Evolutionary conservation across 2,888 invertebrate species (phyloP), one percentile per base, ranked within the genome.

Genomic region (Hypercompe scribonia): DNA sequence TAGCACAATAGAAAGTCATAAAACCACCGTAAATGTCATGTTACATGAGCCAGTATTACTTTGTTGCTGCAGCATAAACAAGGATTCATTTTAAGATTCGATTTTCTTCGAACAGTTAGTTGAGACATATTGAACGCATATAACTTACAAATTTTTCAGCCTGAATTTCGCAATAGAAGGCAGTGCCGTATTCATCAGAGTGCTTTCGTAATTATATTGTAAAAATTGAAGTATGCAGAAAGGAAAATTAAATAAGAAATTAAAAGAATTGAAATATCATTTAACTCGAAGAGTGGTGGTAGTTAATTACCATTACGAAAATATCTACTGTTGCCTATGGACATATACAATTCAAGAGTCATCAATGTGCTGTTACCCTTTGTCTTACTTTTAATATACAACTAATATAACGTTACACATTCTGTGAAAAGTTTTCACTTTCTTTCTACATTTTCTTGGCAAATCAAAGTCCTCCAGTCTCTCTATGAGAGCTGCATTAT

Each of bases 1-100:
- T 69, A 78, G 21, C 42, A 80, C 82, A 82, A 85, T 85, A 73
- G 72, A 65, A 81, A 73, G 31, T 54, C 74, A 84, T 86, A 84
- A 85, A 84, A 81, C 63, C 39, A 71, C 64, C 73, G 78, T 84
- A 79, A 83, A 84, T 72, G 68, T 82, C 76, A 74, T 54, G 69
- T 66, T 65, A 71, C 67, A 69, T 70, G 61, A 86, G 84, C 86
- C 81, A 79, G 68, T 65, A 64, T 71, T 75, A 86, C 81, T 74
- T 75, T 83, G 86, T 85, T 77, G 63, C 42, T 21, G 33, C 68
- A 69, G 2, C 71, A 4, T 73, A 67, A 36, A 50, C 68, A 72
- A 70, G 50, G 61, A 68, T 61, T 31, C 18, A 7, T 61, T 58
- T 28, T 15, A 61, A 28, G 50, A 50, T 50, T 50, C 50, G 50